Evolutionary conservation across 1,140 invertebrate genomes (phyloP), one percentile per base, ranked within the genome.

Genomic region (Drosophila azteca): DNA sequence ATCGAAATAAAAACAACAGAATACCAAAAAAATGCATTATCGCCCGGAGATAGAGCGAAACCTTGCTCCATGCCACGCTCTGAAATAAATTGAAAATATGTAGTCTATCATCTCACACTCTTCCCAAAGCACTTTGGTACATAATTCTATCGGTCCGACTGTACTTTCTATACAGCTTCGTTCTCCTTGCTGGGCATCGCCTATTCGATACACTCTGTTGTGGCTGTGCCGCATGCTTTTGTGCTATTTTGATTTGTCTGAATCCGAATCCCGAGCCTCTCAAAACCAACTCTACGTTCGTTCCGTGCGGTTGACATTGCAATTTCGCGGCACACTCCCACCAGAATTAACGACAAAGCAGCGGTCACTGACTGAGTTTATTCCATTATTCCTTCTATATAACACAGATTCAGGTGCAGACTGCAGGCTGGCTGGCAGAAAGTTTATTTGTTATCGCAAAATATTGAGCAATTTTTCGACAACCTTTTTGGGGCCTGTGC

Each of bases 281-380:
- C 64, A 76, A 48, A 76, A 79, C 52, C 65, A 76, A 60, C 66
- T 68, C 60, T 76, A 82, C 78, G 79, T 82, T 74, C 70, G 60
- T 53, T 60, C 65, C 63, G 59, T 53, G 51, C 83, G 75, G 82
- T 87, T 82, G 70, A 55, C 54, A 67, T 66, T 41, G 24, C 31
- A 24, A 72, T 52, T 44, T 59, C 41, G 41, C 49, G 31, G 24
- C 29, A 11, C 17, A 52, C 64, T 6, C 43, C 60, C 46, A 35
- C 3, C 45, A 13, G 3, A 39, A 39, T 39, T 1, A 13, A 13
- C 35, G 35, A 39, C 11, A 39, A 5, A 13, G 8, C 35, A 13
- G 35, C 35, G 66, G 53, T 53, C 59, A 59, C 20, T 77, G 62
- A 74, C 74, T 53, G 63, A 35, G 24, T 44, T 59, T 45, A 8